Base-by-base conservation (phyloP, 1,140 invertebrate genomes). In the Eumaeus atala region DNA sequence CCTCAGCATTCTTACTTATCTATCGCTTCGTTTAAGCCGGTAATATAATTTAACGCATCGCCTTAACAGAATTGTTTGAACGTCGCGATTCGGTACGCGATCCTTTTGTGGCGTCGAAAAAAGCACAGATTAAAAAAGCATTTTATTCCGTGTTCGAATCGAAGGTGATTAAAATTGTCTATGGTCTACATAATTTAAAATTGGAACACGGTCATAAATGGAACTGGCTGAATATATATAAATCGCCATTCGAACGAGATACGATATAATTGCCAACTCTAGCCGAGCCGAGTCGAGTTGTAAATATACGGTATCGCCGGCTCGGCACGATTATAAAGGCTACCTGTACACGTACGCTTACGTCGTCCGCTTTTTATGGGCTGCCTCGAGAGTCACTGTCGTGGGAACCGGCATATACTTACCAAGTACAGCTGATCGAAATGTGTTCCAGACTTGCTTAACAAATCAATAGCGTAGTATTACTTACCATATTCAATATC, bases 391-490 rank as follows among this genome's bases (percentile, higher is more conserved):
- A 87, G 86, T 87, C 87, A 89, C 85, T 86, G 86, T 71, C 87
- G 84, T 87, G 84, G 87, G 84, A 87, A 87, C 77, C 74, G 73
- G 75, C 84, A 79, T 80, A 78, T 70, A 74, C 74, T 80, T 78
- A 78, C 58, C 72, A 69, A 70, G 77, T 73, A 77, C 83, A 86
- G 82, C 82, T 86, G 82, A 80, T 80, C 82, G 75, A 88, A 85
- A 85, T 88, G 84, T 81, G 83, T 73, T 83, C 79, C 86, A 84
- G 87, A 87, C 81, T 75, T 79, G 82, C 87, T 87, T 87, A 87
- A 86, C 86, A 87, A 88, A 89, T 87, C 85, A 82, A 88, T 86
- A 85, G 48, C 51, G 65, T 75, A 77, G 66, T 74, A 75, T 72
- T 64, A 67, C 67, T 61, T 48, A 72, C 76, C 68, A 76, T 79